Percentiles rank a stretch among this genome's conserved stretches.
Evolutionary conservation across 2,888 invertebrate species (phyloP).

Genomic region (Xestia rhomboidea): DNA sequence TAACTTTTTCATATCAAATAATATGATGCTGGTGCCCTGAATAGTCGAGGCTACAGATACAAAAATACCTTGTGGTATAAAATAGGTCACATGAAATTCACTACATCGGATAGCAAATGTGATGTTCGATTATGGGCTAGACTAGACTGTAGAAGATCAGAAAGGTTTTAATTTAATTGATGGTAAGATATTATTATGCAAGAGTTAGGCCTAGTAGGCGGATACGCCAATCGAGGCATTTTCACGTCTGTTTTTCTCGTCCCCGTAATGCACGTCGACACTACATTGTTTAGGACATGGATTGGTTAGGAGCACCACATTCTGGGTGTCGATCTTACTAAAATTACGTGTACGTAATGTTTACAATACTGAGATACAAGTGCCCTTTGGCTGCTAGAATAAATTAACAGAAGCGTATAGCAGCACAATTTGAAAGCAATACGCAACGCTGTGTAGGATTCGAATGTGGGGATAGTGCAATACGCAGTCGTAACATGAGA

Average conservation of each 20-base stretch:
- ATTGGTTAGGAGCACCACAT: background rate
- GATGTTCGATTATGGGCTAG: background rate
- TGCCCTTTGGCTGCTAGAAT: conserved; percentile 9
- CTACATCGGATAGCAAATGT: background rate
- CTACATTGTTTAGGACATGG: background rate
- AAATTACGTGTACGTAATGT: background rate
- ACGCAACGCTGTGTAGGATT: conserved; percentile 24
- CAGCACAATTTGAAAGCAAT: conserved; percentile 19
- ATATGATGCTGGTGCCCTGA: background rate
- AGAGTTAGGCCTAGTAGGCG: background rate
- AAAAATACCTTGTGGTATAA: background rate
- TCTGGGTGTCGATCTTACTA: background rate
- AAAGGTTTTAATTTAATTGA: background rate
- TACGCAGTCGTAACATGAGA: conserved; percentile 34
- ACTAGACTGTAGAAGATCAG: background rate
- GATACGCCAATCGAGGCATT: background rate
- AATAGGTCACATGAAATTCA: conserved; percentile 3
- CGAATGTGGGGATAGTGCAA: conserved; percentile 19
- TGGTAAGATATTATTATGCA: background rate
- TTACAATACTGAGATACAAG: background rate
- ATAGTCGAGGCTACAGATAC: background rate
- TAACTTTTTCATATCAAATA: conserved; percentile 39
- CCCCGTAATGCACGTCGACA: background rate
- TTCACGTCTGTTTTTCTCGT: background rate
- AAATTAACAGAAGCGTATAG: conserved; percentile 19